A percentile compares a stretch with the other conserved stretches of the same genome.
Conservation (phyloP, 2,888 invertebrate species). For the Hyles lineata region DNA sequence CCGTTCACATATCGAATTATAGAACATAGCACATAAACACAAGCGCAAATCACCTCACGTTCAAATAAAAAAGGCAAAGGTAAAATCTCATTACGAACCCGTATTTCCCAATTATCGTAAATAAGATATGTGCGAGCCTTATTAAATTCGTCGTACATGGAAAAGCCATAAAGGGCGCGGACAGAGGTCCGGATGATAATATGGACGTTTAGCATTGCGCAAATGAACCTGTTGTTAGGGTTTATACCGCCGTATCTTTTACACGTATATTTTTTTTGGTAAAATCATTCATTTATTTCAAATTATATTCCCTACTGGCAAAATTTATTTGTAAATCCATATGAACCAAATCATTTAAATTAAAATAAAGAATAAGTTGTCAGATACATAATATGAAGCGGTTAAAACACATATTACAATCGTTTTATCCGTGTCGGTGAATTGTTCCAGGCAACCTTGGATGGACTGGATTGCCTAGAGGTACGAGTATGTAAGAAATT, state of each 20-base stretch:
- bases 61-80: neutral
- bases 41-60: neutral
- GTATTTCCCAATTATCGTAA: constrained; percentile 32
- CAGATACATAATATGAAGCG: no score
- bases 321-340: neutral
- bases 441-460: no score
- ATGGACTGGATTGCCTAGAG: no score
- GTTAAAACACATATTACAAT: no score
- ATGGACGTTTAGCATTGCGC: constrained; percentile 32
- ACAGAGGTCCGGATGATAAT: constrained; percentile 44
- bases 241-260: neutral
- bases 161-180: constrained; percentile 58
- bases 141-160: constrained; percentile 55
- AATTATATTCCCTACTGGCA: neutral
- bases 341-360: no score
- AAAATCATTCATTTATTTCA: neutral
- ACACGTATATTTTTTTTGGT: neutral
- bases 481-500: no score
- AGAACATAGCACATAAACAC: no score
- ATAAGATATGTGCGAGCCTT: constrained; percentile 55
- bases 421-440: no score
- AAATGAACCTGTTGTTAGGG: neutral
- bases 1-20: no score
- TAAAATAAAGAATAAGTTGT: no score
- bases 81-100: neutral